Conservation (phyloP, 2,888 invertebrate species). For the Eledona agricola region DNA sequence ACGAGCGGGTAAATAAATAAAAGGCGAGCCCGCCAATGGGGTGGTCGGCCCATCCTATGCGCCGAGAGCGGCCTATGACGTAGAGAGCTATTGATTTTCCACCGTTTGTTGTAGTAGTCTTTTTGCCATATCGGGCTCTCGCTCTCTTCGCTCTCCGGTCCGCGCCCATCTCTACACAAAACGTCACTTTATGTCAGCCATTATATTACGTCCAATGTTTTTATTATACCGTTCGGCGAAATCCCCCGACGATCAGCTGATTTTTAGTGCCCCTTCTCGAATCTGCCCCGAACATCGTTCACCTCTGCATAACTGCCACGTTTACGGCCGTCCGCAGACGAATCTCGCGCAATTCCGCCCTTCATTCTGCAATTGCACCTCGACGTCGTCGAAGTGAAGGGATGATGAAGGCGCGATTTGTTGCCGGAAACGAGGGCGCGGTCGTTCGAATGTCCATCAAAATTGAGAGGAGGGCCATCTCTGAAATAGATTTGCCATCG, state of each 20-base stretch:
- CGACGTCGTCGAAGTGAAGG: too few species aligned
- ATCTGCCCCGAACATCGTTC: constrained; percentile 46
- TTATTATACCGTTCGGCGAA: constrained; percentile 44
- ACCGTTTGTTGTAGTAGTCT: constrained; percentile 51
- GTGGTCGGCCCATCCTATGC: constrained; percentile 47
- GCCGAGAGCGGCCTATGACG: constrained; percentile 55
- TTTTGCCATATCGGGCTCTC: constrained; percentile 44
- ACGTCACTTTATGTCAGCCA: constrained; percentile 59
- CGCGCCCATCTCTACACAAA: constrained; percentile 48
- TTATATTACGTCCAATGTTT: constrained; percentile 50
- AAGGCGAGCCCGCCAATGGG: constrained; percentile 21
- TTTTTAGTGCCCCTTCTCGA: constrained; percentile 47
- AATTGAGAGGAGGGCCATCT: constrained; percentile 63
- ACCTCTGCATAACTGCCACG: constrained; percentile 30
- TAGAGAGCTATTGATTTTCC: constrained; percentile 61
- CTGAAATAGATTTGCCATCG: constrained; percentile 59
- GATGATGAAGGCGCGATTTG: constrained; percentile 60
- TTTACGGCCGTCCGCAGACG: constrained; percentile 12
- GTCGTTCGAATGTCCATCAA: constrained; percentile 64
- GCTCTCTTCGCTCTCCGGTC: constrained; percentile 35
- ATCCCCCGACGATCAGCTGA: constrained; percentile 49
- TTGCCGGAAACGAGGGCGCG: constrained; percentile 61
- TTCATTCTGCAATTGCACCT: constrained; percentile 10
- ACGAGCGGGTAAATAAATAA: constrained; percentile 32
- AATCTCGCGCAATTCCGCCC: too few species aligned